Evolutionary conservation across 2,113 vertebrate genomes (phyloP), one percentile per base, ranked within the genome.

Genomic region (Mugil cephalus): DNA sequence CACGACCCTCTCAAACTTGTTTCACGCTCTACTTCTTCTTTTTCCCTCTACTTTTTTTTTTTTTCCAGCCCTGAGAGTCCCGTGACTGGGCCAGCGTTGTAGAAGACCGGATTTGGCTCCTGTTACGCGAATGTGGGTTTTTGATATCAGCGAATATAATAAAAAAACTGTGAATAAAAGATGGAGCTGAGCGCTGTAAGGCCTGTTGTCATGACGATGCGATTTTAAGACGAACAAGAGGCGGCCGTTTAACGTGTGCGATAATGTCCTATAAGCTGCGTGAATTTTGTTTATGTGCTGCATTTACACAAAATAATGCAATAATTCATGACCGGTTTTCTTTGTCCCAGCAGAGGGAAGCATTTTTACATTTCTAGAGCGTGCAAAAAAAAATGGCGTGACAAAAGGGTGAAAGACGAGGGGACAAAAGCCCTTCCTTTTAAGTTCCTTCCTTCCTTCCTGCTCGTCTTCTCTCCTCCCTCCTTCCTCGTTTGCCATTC

Each of bases 11-110:
- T 72, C 74, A 43, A 58, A 74, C 65, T 69, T 60, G 65, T 83
- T 77, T 77, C 60, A 80, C 39, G 73, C 76, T 74, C 64, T 69
- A 66, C 63, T 86, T 79, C 63, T 86, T 79, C 61, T 62, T 66
- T 63, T 56, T 58, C 51, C 53, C 61, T 36, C 40, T 21, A 30
- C 50, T 40, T 71, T 40, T 71, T 63, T 19, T 64, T 40, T 71
- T 40, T 71, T 63, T 19, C 60, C 52, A 78, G 36, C 54, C 65
- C 61, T 5, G 9, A 66, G 40, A 30, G 48, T 52, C 38, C 11
- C 48, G 46, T 53, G 78, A 67, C 73, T 47, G 35, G 46, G 35
- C 46, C 30, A 6, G 59, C 54, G 65, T 40, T 47, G 53, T 19
- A 63, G n/a, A 18, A 53, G 74, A 70, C 36, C 64, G 39, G 43